Conservation (phyloP, 2,797 vertebrate species). For the Smutsia temminckii region DNA sequence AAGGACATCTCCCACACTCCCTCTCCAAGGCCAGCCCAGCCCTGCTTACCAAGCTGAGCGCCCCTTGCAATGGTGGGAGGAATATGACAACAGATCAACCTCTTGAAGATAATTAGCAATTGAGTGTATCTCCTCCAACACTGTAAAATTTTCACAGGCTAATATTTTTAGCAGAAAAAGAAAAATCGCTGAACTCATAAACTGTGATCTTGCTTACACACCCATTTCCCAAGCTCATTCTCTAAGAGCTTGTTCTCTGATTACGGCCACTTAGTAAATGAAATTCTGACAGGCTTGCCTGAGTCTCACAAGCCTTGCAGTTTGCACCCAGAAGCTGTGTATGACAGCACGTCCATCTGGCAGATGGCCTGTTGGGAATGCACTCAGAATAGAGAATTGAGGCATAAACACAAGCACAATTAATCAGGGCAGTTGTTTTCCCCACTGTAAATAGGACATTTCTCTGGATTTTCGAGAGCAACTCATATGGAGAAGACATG, state of each 20-base stretch:
- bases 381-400: background rate
- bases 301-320: background rate
- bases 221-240: background rate
- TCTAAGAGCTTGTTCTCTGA: conserved; percentile 9
- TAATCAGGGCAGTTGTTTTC: conserved; percentile 41
- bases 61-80: background rate
- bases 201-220: background rate
- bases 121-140: background rate
- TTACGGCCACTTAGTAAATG: background rate
- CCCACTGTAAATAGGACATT: conserved; percentile 5
- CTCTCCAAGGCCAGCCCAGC: background rate
- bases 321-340: background rate
- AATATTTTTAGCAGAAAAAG: conserved; percentile 25
- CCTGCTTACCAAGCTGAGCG: background rate
- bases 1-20: background rate
- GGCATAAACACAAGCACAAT: background rate
- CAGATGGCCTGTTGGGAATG: background rate
- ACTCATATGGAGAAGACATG: background rate
- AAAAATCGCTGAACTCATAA: background rate
- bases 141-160: background rate
- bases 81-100: background rate
- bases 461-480: background rate
- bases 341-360: background rate
- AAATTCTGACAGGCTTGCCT: background rate
- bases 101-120: background rate